These are phyloP conservation scores for Rhopalosiphum maidis DNA, from an alignment of 1,140 invertebrate genomes.

Conservation along the genomic window DNA sequence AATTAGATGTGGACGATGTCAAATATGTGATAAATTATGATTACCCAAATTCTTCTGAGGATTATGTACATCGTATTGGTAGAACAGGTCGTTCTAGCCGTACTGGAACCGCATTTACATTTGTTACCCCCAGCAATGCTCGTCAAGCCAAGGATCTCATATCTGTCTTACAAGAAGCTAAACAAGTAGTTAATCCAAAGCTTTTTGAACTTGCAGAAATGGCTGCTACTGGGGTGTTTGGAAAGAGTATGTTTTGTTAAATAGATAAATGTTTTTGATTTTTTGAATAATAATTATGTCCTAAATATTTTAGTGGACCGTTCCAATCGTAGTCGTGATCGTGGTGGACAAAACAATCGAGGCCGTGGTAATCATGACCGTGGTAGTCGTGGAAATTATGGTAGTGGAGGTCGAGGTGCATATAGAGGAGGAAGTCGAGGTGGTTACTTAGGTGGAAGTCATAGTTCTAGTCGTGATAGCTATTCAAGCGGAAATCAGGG, in stretches of 20 bases:
- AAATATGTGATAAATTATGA: conserved; percentile 99
- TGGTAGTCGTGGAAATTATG: conserved; percentile 11
- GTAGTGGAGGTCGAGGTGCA: neutral
- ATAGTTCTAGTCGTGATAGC: conserved; percentile 30
- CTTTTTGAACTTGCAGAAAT: conserved; percentile 69
- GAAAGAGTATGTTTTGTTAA: conserved; percentile 26
- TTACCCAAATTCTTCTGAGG: conserved; percentile 98
- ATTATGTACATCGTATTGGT: conserved; percentile 99
- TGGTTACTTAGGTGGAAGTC: neutral
- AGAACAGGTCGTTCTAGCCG: conserved; percentile 93
- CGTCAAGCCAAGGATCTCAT: conserved; percentile 93
- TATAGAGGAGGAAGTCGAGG: conserved; percentile 15
- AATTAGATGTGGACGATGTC: conserved; percentile 96
- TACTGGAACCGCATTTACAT: conserved; percentile 97
- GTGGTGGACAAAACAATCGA: conserved; percentile 47
- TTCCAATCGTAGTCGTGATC: conserved; percentile 43
- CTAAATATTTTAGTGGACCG: conserved; percentile 44
- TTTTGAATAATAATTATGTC: neutral
- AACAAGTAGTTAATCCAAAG: conserved; percentile 86
- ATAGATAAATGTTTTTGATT: neutral
- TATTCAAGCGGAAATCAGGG: conserved; percentile 46
- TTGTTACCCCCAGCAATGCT: conserved; percentile 92
- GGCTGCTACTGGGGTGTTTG: conserved; percentile 55
- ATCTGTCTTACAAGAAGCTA: conserved; percentile 91
- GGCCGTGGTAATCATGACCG: conserved; percentile 32